Evolutionary conservation across 1,140 invertebrate species (phyloP).

Genomic region (Trichonephila inaurata): DNA sequence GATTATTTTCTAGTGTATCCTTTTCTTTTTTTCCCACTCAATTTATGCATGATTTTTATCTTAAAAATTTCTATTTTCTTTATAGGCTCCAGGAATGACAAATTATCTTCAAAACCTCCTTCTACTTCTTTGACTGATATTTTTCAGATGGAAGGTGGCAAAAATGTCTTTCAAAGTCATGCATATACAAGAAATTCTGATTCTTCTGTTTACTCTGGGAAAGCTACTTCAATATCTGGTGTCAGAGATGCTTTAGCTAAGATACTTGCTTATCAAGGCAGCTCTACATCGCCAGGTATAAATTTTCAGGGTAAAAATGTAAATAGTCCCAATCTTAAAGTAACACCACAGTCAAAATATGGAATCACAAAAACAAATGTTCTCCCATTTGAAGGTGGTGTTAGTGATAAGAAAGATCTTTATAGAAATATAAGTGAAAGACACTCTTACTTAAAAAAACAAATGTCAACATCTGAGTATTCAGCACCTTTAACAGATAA

Average conservation of each 20-base stretch:
- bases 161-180: background rate
- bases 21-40: too few relatives aligned
- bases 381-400: background rate
- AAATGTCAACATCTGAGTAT: background rate
- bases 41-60: too few relatives aligned
- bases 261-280: conserved; percentile 46
- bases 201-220: conserved; percentile 29
- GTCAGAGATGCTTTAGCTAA: conserved; percentile 62
- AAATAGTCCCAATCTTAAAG: conserved; percentile 47
- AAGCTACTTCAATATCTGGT: conserved; percentile 6
- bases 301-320: conserved; percentile 62
- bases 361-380: background rate
- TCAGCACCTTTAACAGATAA: background rate
- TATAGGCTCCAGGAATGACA: background rate
- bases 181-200: conserved; percentile 11
- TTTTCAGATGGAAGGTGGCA: background rate
- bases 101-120: background rate
- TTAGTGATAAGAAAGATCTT: conserved; percentile 28
- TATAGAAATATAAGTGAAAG: background rate
- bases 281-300: conserved; percentile 58
- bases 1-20: too few relatives aligned
- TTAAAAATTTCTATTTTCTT: background rate
- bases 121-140: background rate
- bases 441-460: background rate
- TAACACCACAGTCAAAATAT: background rate